These are phyloP conservation scores for Myiotriccus ornatus DNA, from an alignment of 2,797 vertebrate genomes.

Conservation along the genomic window DNA sequence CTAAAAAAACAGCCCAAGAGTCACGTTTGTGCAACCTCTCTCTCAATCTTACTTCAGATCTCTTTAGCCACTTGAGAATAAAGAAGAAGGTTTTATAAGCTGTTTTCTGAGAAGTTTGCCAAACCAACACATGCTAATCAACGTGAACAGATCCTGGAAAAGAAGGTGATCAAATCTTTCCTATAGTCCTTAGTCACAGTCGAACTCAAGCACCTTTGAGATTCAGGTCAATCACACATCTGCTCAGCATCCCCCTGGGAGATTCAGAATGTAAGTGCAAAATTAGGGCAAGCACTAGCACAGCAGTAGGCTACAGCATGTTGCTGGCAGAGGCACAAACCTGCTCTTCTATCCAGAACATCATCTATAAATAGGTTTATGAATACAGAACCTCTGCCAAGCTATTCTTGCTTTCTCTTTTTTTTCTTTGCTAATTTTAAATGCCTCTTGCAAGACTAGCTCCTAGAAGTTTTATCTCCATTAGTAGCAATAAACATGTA, in stretches of 20 bases:
- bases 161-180: neutral
- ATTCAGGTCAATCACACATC: conserved; percentile 50
- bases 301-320: conserved; percentile 45
- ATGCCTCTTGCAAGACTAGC: conserved; percentile 19
- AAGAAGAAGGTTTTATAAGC: neutral
- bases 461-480: conserved; percentile 47
- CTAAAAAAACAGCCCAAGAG: neutral
- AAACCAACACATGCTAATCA: neutral
- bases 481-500: conserved; percentile 50
- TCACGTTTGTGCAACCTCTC: neutral
- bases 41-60: neutral
- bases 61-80: neutral
- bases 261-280: conserved; percentile 15
- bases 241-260: conserved; percentile 5
- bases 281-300: conserved; percentile 50
- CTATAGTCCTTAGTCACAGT: neutral
- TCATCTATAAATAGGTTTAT: conserved; percentile 57
- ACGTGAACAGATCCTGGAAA: neutral
- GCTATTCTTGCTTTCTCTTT: neutral
- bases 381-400: conserved; percentile 51
- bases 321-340: conserved; percentile 58
- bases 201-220: neutral
- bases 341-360: conserved; percentile 7
- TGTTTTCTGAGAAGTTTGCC: neutral
- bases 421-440: conserved; percentile 1